These are phyloP conservation scores for Holothuria scabra DNA, from an alignment of 53 echinoderm and acorn worm species.

Conservation along the genomic window DNA sequence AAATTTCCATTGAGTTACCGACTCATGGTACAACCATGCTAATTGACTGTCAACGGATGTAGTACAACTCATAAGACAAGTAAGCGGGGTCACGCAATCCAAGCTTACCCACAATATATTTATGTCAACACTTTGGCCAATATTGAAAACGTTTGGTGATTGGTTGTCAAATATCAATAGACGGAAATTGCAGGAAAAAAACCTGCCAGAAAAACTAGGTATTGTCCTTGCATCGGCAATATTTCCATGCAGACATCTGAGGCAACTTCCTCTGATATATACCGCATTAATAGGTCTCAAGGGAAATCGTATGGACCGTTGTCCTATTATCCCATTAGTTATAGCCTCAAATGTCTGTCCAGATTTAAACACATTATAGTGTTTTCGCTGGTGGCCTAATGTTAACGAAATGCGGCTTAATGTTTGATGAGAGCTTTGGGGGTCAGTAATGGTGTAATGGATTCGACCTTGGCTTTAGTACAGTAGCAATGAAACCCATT, in stretches of 20 bases:
- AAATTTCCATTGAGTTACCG: too few species aligned
- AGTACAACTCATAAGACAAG: too few species aligned
- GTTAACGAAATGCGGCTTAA: neutral
- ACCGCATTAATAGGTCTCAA: neutral
- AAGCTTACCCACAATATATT: too few species aligned
- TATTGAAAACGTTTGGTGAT: too few species aligned
- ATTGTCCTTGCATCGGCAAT: conserved; percentile 3
- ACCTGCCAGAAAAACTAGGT: neutral
- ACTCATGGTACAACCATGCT: too few species aligned
- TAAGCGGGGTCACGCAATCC: too few species aligned
- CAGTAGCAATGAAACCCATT: too few species aligned
- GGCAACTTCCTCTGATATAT: neutral
- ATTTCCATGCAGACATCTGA: neutral
- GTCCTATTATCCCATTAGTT: neutral
- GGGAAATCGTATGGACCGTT: neutral
- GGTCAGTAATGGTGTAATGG: conserved; percentile 3
- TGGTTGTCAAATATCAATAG: too few species aligned
- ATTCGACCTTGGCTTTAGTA: conserved; percentile 12
- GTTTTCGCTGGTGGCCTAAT: conserved; percentile 20
- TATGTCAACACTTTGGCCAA: too few species aligned
- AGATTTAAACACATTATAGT: neutral
- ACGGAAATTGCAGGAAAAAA: too few species aligned
- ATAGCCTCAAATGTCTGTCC: neutral
- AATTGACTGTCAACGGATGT: too few species aligned
- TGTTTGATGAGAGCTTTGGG: too few species aligned